phyloP scores from a whole-genome alignment of 2,888 invertebrate genomes.

The Rugalucina vietnamica region DNA sequence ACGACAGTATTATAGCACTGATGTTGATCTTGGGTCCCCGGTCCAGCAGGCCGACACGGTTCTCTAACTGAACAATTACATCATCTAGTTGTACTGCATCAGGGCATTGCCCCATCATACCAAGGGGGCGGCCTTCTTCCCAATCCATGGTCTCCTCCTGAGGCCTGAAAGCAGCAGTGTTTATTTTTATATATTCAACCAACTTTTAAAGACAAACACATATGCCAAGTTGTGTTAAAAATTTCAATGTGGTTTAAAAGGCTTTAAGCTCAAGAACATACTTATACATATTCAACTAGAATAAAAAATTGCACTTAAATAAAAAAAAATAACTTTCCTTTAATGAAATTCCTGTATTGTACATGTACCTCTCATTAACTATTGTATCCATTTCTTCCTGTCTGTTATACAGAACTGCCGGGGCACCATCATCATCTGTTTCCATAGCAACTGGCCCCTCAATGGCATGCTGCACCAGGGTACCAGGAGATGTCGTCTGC shows the following conservation, averaged over 20 bases:
- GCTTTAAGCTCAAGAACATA: no score
- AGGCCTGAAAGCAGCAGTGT: not conserved
- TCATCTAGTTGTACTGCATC: constrained; percentile 16
- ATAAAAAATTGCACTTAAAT: no score
- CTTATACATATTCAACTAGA: no score
- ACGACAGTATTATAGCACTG: constrained; percentile 56
- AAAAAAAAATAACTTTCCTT: no score
- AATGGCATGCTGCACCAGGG: constrained; percentile 41
- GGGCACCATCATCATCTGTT: not conserved
- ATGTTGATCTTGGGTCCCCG: not conserved
- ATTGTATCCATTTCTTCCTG: not conserved
- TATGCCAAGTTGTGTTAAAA: no score
- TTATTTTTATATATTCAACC: no score
- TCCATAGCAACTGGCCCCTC: constrained; percentile 35
- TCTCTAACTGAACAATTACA: constrained; percentile 18
- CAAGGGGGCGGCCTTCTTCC: not conserved
- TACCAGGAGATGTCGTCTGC: constrained; percentile 59
- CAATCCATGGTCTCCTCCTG: constrained; percentile 7
- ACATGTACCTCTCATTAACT: not conserved
- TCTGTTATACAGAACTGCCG: not conserved
- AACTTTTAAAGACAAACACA: no score
- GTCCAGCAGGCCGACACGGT: not conserved
- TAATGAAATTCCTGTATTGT: not conserved
- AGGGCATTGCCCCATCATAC: not conserved
- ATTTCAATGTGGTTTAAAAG: no score